Evolutionary conservation across 2,888 invertebrate species (phyloP).

Genomic region (Pachymerium ferrugineum): DNA sequence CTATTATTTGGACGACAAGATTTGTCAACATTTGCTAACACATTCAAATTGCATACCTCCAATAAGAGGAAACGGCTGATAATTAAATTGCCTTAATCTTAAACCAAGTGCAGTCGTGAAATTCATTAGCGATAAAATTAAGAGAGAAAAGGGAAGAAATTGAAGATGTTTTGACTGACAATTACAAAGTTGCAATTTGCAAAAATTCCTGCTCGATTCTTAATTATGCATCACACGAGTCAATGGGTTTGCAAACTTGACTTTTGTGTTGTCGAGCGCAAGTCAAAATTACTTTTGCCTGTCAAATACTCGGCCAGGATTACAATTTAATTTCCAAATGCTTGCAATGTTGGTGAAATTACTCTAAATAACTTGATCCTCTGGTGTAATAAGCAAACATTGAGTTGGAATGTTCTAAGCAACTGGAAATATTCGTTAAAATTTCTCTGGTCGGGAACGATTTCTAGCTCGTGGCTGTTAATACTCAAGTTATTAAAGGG

Average conservation of each 20-base stretch:
- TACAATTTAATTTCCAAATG: slow-evolving; percentile 4
- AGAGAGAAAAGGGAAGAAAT: not conserved
- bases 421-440: too few species aligned
- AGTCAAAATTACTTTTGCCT: not conserved
- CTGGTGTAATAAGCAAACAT: not conserved
- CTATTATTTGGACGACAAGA: not conserved
- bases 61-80: not conserved
- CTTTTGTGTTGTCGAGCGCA: not conserved
- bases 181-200: not conserved
- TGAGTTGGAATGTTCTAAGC: not conserved
- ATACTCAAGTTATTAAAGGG: too few species aligned
- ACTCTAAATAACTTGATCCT: not conserved
- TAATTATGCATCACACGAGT: not conserved
- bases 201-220: not conserved
- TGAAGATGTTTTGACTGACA: not conserved
- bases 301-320: not conserved
- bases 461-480: too few species aligned
- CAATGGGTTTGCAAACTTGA: not conserved
- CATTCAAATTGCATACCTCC: not conserved
- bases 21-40: not conserved
- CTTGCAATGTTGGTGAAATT: not conserved
- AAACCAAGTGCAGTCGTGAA: not conserved
- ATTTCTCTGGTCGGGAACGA: too few species aligned
- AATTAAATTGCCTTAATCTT: slow-evolving; percentile 7
- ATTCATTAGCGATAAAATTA: not conserved